These are phyloP conservation scores for Brachirus orientalis DNA, from an alignment of 2,113 vertebrate species.

Conservation along the genomic window DNA sequence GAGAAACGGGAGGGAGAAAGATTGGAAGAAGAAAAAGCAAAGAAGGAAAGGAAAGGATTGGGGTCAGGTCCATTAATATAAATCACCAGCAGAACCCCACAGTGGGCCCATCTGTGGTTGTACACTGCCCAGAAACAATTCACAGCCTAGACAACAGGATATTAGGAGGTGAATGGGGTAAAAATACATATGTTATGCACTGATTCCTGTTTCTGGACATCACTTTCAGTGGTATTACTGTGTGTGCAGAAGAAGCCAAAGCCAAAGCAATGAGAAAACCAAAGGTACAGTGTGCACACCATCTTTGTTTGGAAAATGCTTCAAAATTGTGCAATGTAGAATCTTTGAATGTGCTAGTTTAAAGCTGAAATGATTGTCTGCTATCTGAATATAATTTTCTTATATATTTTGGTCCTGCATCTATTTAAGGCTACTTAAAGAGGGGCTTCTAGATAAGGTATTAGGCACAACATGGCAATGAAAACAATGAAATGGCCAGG, in stretches of 20 bases:
- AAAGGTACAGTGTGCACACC: too few species aligned
- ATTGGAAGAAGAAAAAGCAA: slow-evolving; percentile 46
- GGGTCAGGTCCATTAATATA: slow-evolving; percentile 74
- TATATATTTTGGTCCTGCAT: too few species aligned
- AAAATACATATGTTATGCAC: slow-evolving; percentile 48
- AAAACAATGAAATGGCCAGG: slow-evolving; percentile 11
- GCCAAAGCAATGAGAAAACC: too few species aligned
- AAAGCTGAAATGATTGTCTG: slow-evolving; percentile 1
- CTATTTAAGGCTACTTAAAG: slow-evolving; percentile 21
- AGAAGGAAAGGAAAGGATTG: slow-evolving; percentile 59
- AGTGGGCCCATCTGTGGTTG: slow-evolving; percentile 72
- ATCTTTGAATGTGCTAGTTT: slow-evolving; percentile 22
- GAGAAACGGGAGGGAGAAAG: slow-evolving; percentile 49
- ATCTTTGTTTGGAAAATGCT: not conserved
- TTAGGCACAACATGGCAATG: slow-evolving; percentile 23
- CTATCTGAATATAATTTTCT: not conserved
- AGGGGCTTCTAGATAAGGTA: slow-evolving; percentile 23
- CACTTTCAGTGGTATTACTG: not conserved
- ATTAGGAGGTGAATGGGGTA: slow-evolving; percentile 56
- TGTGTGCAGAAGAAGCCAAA: too few species aligned
- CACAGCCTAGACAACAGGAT: slow-evolving; percentile 49
- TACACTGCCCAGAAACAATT: slow-evolving; percentile 65
- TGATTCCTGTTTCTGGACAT: slow-evolving; percentile 36
- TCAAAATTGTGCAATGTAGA: slow-evolving; percentile 17
- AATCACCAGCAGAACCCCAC: slow-evolving; percentile 78